Base-by-base conservation (phyloP, 2,888 invertebrate genomes). In the Hydropsyche betteni region DNA sequence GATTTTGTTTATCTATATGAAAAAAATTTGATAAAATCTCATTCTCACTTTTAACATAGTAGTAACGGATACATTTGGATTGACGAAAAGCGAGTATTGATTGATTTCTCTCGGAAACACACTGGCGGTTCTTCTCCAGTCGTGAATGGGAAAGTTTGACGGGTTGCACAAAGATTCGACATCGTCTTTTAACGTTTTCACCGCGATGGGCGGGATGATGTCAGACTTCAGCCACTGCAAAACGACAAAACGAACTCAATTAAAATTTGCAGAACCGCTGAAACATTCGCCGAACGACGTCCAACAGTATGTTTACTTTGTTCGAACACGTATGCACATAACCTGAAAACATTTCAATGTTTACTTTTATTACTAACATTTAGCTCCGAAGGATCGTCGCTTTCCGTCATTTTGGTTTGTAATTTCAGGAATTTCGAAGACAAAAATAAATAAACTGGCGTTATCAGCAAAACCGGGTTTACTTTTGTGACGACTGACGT, bases 61-160 rank as follows among this genome's bases (percentile, higher is more conserved):
- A 5, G 87, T 85, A 69, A 86, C 80, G 0, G 89, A 87, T 12
- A 88, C 85, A 16, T 85, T 82, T 72, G 89, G 87, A 82, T 84
- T 84, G 82, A 89, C 81, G 81, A 88, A 81, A 33, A 90, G 82
- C 6, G 89, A 87, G 73, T 87, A 82, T 24, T 89, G 82, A 81
- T 91, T 84, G 0, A 88, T 84, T 78, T 88, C 83, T 76, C 91
- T 83, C 24, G 88, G 86, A 90, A 91, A 92, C 81, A 90, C 91
- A 81, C 88, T 88, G 81, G 94, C 93, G 24, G 90, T 89, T 80
- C 88, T 88, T 81, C 91, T 89, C 84, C 91, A 89, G 80, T 91
- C 87, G 83, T 94, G 93, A 79, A 94, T 92, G 0, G 93, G 91
- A 64, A 94, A 85, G 77, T 88, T 88, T 81, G 94, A 93, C 1